A percentile compares a stretch with the other conserved stretches of the same genome.
Conservation (phyloP, 2,797 vertebrate species). For the Eidolon dupreanum region DNA sequence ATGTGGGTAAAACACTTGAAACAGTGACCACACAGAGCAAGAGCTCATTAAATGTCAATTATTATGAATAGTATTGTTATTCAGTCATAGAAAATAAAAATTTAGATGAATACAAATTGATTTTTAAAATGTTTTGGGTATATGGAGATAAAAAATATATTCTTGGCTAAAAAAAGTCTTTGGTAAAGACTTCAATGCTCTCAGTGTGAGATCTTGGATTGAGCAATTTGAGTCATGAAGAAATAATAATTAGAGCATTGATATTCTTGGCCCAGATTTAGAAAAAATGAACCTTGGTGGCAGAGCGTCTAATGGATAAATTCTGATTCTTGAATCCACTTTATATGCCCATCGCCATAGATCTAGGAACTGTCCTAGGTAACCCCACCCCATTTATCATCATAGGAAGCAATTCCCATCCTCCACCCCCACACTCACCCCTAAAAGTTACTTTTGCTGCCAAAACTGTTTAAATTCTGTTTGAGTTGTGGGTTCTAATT, state of each 20-base stretch:
- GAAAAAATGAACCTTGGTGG: not conserved
- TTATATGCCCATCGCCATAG: not conserved
- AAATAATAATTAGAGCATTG: not conserved
- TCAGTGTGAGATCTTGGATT: not conserved
- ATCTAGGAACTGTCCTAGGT: not conserved
- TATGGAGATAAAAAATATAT: not conserved
- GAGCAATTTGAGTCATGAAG: not conserved
- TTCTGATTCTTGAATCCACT: not conserved
- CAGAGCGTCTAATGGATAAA: not conserved
- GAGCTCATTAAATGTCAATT: not conserved
- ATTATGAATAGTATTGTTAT: not conserved
- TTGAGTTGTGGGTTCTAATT: not conserved
- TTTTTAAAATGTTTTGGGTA: not conserved
- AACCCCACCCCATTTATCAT: not conserved
- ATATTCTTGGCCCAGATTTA: not conserved
- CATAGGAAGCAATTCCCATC: not conserved
- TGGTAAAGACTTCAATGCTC: not conserved
- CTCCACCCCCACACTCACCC: accelerated
- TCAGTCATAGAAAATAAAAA: not conserved
- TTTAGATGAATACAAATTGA: not conserved
- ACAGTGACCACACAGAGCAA: not conserved
- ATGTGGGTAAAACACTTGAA: not conserved
- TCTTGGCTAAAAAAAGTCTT: not conserved
- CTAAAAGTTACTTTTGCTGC: not conserved
- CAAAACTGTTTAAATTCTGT: not conserved